Base-by-base conservation (phyloP, 2,113 vertebrate genomes). In the Crotophaga sulcirostris region DNA sequence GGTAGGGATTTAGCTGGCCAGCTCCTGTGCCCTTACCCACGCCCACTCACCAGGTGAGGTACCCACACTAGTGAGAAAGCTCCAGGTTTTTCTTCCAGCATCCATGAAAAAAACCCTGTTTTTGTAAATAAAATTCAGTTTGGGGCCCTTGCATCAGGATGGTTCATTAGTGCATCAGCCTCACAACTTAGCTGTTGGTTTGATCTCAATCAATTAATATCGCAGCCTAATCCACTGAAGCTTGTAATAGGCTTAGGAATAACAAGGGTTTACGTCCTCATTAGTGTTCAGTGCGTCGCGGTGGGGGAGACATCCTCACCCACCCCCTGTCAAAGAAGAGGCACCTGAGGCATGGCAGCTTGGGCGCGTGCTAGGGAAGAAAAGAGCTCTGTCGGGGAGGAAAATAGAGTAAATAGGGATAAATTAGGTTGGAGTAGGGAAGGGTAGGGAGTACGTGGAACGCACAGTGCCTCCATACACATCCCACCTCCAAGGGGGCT, bases 381-480 rank as follows among this genome's bases (percentile, higher is more conserved):
- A n/a, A 33, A 12, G 28, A 59, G 33, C 5, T 0, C 0, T 4
- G 5, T 14, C 1, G 9, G 33, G 10, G 10, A 67, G 45, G 14
- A 49, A 75, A 85, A 67, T 0, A 17, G 25, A 42, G 31, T 36
- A 51, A 69, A 59, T 34, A 33, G 54, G 4, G 5, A 29, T 14
- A 52, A 23, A 49, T 34, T 9, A 47, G 51, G 55, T 28, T 49
- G 45, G 26, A 9, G 11, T 44, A 69, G 40, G 49, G 26, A 55
- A 82, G 5, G 47, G 47, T 24, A 29, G 42, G 31, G 16, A 38
- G 40, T 13, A 49, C 45, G 10, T 5, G 16, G 42, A 21, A 45
- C 10, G 28, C 16, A 2, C 34, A 9, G 31, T 19, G 18, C 26
- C 16, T 60, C 52, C 17, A 2, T 19, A 42, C 12, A 58, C 26